Evolutionary conservation across 2,888 invertebrate genomes (phyloP).

Genomic region (Ennomos fuscantarius): DNA sequence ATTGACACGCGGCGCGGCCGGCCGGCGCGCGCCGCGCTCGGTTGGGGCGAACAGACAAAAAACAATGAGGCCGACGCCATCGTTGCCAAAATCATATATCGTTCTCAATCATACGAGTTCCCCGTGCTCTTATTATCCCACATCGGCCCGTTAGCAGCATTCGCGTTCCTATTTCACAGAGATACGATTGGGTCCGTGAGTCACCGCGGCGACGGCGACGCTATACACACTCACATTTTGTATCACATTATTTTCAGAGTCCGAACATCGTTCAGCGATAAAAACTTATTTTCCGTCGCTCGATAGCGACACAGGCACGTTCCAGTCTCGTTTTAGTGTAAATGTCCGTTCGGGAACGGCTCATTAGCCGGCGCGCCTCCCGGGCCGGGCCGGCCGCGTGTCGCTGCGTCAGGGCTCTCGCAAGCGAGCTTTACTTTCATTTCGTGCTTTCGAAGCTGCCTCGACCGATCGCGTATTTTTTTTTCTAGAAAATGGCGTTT

Average conservation of each 20-base stretch:
- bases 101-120: conserved; percentile 47
- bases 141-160: conserved; percentile 2
- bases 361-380: conserved; percentile 60
- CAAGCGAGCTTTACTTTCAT: conserved; percentile 43
- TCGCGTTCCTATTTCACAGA: conserved; percentile 47
- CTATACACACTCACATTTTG: conserved; percentile 48
- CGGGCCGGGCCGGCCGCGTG: conserved; percentile 49
- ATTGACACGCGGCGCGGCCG: conserved; percentile 42
- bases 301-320: conserved; percentile 48
- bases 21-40: conserved; percentile 37
- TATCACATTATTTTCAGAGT: conserved; percentile 52
- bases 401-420: conserved; percentile 35
- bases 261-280: conserved; percentile 42
- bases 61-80: conserved; percentile 52
- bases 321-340: conserved; percentile 51
- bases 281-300: conserved; percentile 41
- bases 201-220: conserved; percentile 50
- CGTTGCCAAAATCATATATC: conserved; percentile 35
- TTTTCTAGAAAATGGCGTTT: conserved; percentile 56
- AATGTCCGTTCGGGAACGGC: conserved; percentile 48
- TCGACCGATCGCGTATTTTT: conserved; percentile 40
- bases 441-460: conserved; percentile 44
- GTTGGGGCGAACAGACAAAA: conserved; percentile 49
- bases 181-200: conserved; percentile 54
- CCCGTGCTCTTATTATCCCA: conserved; percentile 33